Base-by-base conservation (phyloP, 2,888 invertebrate species). In the Atethmia centrago region DNA sequence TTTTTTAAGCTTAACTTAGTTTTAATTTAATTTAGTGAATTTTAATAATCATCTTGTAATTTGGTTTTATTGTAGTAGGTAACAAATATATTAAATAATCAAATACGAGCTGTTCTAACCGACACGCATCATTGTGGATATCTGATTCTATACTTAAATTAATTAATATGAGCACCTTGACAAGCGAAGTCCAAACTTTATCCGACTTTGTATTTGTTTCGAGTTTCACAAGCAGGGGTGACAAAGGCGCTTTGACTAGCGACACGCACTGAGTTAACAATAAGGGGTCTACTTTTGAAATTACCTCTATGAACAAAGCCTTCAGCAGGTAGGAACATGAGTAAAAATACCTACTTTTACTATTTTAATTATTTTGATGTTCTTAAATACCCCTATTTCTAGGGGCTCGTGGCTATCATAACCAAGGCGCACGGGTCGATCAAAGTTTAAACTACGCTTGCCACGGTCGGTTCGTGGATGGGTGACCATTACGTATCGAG, bases 221-320 rank as follows among this genome's bases (percentile, higher is more conserved):
- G 70, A 65, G 83, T 78, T 79, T 78, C 79, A 65, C 28, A 51
- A 16, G 62, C 59, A 82, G 78, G 55, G 83, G 83, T 61, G 65
- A 70, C 45, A 56, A 62, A 82, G 71, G 51, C 12, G 49, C 79
- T 83, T 79, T 79, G 71, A 65, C 47, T 70, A 70, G 79, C 78
- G 83, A 83, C 70, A 83, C 79, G 79, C 69, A 78, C 45, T 77
- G 55, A 78, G 62, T 61, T 51, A 55, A 77, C 82, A 78, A 56
- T 56, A 40, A 66, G 49, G 61, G 65, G 8, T 49, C 31, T 78
- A 9, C 75, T 76, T 75, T 80, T 16, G 45, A 80, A 80, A 81
- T 75, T 58, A 62, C 25, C 49, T 47, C 12, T 55, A 49, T 51
- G 45, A 73, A 51, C 21, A 14, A 61, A 53, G 19, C 45, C 36